Evolutionary conservation across 2,797 vertebrate genomes (phyloP), one percentile per base, ranked within the genome.

Genomic region (Lates japonicus): DNA sequence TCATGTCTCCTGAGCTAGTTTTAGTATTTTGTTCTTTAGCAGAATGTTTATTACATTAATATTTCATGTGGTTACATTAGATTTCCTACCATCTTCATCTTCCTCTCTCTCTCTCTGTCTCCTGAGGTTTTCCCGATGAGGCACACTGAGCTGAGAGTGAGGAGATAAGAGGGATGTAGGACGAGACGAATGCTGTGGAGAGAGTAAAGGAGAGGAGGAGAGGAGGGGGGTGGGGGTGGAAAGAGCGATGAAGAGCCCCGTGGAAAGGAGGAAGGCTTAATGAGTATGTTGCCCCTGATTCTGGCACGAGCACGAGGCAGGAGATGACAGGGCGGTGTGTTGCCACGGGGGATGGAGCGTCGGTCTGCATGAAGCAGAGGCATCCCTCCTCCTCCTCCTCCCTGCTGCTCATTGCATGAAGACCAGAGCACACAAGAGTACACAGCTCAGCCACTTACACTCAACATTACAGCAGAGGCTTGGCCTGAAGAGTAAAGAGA

Each of bases 261-360:
- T 84, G 81, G 81, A 77, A 72, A 70, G 69, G 80, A 84, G 68
- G 42, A 70, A 81, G 80, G 61, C 80, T 84, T 87, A 90, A 91
- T 87, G 79, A 88, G 88, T 71, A 37, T 6, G 69, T 81, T 91
- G 82, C 70, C 78, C 73, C 85, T 82, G 80, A 88, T 87, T 86
- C 70, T 57, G 76, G 72, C 70, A 84, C 29, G 54, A 82, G 77
- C 60, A 61, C 39, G 33, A 84, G 71, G 81, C 72, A 46, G 66
- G 83, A 85, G 87, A 87, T 83, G 85, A 88, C 79, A 81, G 78
- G 67, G 48, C 68, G 68, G 65, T 41, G 80, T 12, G 79, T 54
- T 66, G 84, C 87, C 74, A 74, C 1, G 62, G 81, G 87, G 61
- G 66, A 75, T 44, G 75, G 65, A 68, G 67, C 6, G 66, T 33